A percentile compares a stretch with the other conserved stretches of the same genome.
Evolutionary conservation across 1,140 invertebrate genomes (phyloP).

Genomic region (Eumaeus atala): DNA sequence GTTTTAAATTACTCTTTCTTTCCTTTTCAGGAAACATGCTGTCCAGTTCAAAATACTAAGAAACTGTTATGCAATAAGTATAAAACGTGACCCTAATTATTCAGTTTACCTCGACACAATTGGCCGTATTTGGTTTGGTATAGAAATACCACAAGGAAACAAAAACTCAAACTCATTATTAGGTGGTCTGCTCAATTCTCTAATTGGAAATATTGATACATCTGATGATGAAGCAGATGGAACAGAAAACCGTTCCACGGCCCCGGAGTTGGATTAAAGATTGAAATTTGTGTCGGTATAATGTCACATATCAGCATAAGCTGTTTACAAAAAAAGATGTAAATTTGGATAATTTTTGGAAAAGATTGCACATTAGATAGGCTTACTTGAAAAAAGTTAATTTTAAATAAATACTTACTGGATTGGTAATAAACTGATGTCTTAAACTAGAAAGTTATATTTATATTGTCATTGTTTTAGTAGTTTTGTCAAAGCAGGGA

Average conservation of each 20-base stretch:
- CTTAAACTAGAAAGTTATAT: too few species aligned
- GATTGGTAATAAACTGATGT: too few species aligned
- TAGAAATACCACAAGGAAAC: conserved; percentile 44
- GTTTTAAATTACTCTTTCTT: conserved; percentile 15
- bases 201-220: conserved; percentile 59
- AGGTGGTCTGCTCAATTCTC: conserved; percentile 56
- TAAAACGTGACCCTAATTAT: conserved; percentile 63
- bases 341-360: neutral
- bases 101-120: conserved; percentile 60
- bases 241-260: conserved; percentile 29
- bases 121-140: conserved; percentile 63
- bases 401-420: too few species aligned
- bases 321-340: neutral
- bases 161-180: conserved; percentile 50
- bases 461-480: too few species aligned
- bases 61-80: conserved; percentile 54
- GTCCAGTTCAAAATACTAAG: conserved; percentile 54
- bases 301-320: conserved; percentile 10
- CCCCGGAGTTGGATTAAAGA: conserved; percentile 57
- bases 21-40: conserved; percentile 48
- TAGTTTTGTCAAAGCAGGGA: too few species aligned
- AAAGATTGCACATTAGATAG: too few species aligned
- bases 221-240: conserved; percentile 56
- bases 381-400: too few species aligned
- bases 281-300: neutral